Base-by-base conservation (phyloP, 2,888 invertebrate genomes). In the Latrodectus elegans region DNA sequence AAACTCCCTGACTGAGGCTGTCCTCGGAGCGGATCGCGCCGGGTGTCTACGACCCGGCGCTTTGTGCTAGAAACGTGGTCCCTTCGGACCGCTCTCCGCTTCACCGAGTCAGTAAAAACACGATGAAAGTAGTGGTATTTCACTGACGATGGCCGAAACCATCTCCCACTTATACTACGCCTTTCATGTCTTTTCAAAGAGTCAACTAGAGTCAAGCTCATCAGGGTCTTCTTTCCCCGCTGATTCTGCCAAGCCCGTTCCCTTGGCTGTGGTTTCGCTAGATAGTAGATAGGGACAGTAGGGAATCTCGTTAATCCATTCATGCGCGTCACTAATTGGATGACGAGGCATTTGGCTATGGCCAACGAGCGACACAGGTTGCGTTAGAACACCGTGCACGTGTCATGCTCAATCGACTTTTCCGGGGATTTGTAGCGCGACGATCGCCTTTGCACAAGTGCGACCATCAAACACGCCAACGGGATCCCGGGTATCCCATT, bases 151-250 rank as follows among this genome's bases (percentile, higher is more conserved):
- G 55, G 15, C 55, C 12, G 55, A 55, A 55, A 93, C 92, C 92
- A 92, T 90, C 93, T 93, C 93, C 93, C 93, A 93, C 84, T 93
- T 94, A 93, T 93, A 92, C 94, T 94, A 93, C 94, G 94, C 94
- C 94, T 93, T 93, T 93, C 93, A 93, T 93, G 94, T 94, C 93
- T 93, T 93, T 93, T 93, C 93, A 94, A 94, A 94, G 92, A 93
- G 93, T 93, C 94, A 94, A n/a, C n/a, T n/a, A n/a, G n/a, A n/a
- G n/a, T n/a, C n/a, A n/a, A n/a, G n/a, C n/a, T n/a, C n/a, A n/a
- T n/a, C n/a, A n/a, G n/a, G n/a, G n/a, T n/a, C n/a, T n/a, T n/a
- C n/a, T n/a, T n/a, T n/a, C n/a, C n/a, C n/a, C n/a, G n/a, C n/a
- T n/a, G n/a, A n/a, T n/a, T n/a, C n/a, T n/a, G n/a, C n/a, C n/a